Conservation (phyloP, 2,113 vertebrate genomes). For the Cephalopterus ornatus region DNA sequence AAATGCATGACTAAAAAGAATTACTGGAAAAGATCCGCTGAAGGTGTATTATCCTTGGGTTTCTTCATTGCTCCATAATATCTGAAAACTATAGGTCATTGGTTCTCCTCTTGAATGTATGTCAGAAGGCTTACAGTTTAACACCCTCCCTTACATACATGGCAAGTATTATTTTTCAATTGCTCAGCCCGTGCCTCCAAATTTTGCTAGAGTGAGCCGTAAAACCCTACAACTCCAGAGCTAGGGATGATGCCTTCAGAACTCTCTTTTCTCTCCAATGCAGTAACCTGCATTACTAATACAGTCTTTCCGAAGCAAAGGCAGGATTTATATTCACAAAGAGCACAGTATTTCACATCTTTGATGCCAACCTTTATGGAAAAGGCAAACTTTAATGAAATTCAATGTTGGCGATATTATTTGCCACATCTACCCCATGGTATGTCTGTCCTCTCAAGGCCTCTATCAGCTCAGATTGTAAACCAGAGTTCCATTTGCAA, state of each 20-base stretch:
- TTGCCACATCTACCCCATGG: neutral
- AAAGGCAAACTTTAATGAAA: neutral
- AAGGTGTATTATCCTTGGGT: neutral
- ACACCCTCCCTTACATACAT: neutral
- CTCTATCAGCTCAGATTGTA: neutral
- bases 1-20: neutral
- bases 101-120: neutral
- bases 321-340: neutral
- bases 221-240: neutral
- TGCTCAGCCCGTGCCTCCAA: neutral
- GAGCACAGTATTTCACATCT: neutral
- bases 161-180: neutral
- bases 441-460: neutral
- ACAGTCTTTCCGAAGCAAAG: neutral
- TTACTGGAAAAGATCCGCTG: neutral
- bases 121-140: neutral
- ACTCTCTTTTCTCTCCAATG: neutral
- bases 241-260: neutral
- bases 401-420: fast-evolving
- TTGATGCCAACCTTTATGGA: neutral
- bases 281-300: neutral
- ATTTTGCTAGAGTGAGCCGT: neutral
- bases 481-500: neutral
- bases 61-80: neutral
- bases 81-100: neutral